phyloP scores from a whole-genome alignment of 2,888 invertebrate genomes.

The Dichetophora obliterata region DNA sequence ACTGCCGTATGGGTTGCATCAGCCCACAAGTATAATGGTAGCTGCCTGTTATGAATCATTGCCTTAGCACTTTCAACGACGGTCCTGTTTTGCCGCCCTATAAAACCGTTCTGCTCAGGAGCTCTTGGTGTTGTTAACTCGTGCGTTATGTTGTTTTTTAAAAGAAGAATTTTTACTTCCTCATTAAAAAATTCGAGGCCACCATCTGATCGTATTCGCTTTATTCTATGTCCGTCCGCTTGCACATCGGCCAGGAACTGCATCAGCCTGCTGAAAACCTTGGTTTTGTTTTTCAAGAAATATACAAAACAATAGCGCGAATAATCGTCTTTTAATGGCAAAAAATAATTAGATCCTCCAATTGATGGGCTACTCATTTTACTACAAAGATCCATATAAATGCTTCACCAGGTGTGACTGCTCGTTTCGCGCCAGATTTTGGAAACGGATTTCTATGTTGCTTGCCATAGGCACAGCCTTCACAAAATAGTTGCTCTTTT shows the following conservation, averaged over 20 bases:
- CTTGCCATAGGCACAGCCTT: too few relatives aligned
- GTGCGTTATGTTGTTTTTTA: slow-evolving; percentile 40
- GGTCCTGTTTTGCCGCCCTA: slow-evolving; percentile 35
- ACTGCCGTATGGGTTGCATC: slow-evolving; percentile 38
- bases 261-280: not conserved
- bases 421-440: too few relatives aligned
- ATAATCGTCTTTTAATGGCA: too few relatives aligned
- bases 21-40: slow-evolving; percentile 24
- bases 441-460: too few relatives aligned
- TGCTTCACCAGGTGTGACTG: too few relatives aligned
- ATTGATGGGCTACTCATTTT: too few relatives aligned
- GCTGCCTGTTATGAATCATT: slow-evolving; percentile 5
- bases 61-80: slow-evolving; percentile 35
- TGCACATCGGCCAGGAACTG: slow-evolving; percentile 39
- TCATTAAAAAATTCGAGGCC: slow-evolving; percentile 45
- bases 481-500: too few relatives aligned
- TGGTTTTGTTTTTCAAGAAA: too few relatives aligned
- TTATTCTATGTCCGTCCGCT: slow-evolving; percentile 42
- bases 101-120: slow-evolving; percentile 32
- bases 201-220: slow-evolving; percentile 42
- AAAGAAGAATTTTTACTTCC: slow-evolving; percentile 24
- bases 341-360: too few relatives aligned
- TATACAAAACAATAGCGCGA: too few relatives aligned
- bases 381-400: too few relatives aligned
- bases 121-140: slow-evolving; percentile 38